A percentile compares a stretch with the other conserved stretches of the same genome.
Evolutionary conservation across 2,113 vertebrate genomes (phyloP).

Genomic region (Psilopsiagon aurifrons): DNA sequence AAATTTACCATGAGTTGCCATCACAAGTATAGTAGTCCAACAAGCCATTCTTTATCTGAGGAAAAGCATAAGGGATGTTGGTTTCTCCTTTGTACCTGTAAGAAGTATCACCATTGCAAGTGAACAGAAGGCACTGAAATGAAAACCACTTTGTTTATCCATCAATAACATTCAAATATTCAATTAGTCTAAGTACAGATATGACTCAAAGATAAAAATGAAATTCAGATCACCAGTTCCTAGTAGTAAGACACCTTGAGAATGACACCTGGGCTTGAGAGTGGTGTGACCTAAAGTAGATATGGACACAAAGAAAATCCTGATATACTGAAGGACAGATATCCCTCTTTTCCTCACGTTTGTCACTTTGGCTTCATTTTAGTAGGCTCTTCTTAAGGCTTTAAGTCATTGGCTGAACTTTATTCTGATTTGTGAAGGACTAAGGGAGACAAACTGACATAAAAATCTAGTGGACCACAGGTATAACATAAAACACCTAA

Average conservation of each 20-base stretch:
- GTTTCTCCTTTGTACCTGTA: not conserved
- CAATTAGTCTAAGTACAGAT: not conserved
- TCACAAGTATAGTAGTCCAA: not conserved
- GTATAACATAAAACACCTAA: not conserved
- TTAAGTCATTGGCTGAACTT: not conserved
- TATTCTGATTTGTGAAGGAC: not conserved
- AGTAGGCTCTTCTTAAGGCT: not conserved
- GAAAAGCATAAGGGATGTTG: not conserved
- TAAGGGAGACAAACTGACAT: not conserved
- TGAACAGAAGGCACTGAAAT: not conserved
- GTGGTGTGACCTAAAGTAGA: not conserved
- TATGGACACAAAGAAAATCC: not conserved
- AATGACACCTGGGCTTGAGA: not conserved
- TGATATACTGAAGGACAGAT: not conserved
- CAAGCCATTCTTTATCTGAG: not conserved
- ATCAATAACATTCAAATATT: not conserved
- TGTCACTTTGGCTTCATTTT: not conserved
- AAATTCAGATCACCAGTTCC: not conserved
- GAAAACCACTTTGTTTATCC: not conserved
- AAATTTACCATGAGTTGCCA: not conserved
- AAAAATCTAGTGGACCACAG: not conserved
- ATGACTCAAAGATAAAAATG: not conserved
- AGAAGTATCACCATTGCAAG: not conserved
- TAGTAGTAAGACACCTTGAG: not conserved
- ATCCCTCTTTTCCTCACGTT: not conserved